Percentiles rank a stretch among this genome's conserved stretches.
These are phyloP conservation scores for Stomatorhinus ivindoensis DNA, from an alignment of 2,113 vertebrate genomes.

Conservation along the genomic window DNA sequence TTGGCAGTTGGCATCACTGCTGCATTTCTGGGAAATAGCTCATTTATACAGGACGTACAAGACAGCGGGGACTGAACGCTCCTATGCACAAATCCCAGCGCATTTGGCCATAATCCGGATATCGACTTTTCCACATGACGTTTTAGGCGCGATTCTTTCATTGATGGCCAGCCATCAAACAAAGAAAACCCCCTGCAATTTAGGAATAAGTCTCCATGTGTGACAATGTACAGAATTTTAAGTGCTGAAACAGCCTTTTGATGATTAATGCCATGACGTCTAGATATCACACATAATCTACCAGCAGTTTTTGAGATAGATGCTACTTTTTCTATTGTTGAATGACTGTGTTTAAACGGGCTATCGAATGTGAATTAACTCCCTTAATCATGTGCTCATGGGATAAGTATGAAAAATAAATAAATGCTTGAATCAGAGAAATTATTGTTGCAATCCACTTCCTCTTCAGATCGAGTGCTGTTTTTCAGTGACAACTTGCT, in stretches of 20 bases:
- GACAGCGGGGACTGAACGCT: neutral
- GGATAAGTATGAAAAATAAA: neutral
- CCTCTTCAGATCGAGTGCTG: neutral
- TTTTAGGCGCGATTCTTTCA: neutral
- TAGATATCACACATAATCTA: neutral
- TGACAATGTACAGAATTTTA: neutral
- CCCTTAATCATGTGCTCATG: neutral
- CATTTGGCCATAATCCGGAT: constrained; percentile 11
- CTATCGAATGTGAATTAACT: neutral
- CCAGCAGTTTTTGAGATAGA: neutral
- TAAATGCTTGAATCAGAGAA: neutral
- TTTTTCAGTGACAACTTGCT: neutral
- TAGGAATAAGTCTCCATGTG: neutral
- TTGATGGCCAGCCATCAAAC: constrained; percentile 17
- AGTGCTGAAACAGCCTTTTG: neutral
- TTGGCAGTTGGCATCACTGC: neutral
- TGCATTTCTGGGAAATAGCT: constrained; percentile 4
- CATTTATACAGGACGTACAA: neutral
- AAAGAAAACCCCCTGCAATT: neutral
- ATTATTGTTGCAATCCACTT: neutral
- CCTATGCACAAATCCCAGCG: neutral
- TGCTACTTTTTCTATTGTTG: neutral
- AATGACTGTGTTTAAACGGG: neutral
- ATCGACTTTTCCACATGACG: neutral
- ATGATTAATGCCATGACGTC: neutral